Percentiles rank a stretch among this genome's conserved stretches.
These are phyloP conservation scores for Lasioglossum lativentre DNA, from an alignment of 2,888 invertebrate species.

Conservation along the genomic window DNA sequence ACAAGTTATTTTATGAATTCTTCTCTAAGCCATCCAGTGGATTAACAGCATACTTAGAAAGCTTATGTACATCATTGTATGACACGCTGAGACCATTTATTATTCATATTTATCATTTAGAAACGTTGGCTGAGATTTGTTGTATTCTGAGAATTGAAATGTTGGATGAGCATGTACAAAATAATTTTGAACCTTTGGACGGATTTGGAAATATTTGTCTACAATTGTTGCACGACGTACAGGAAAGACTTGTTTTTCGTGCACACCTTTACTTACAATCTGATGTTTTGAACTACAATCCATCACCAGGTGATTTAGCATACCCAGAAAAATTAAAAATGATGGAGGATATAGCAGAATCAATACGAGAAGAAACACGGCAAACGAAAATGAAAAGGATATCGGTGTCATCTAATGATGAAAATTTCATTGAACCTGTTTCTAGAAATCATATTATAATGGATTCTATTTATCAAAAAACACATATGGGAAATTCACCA, in stretches of 20 bases:
- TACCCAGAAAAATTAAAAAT: constrained; percentile 99
- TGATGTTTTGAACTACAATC: constrained; percentile 94
- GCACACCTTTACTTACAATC: constrained; percentile 96
- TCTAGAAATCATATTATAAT: constrained; percentile 78
- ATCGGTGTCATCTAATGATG: constrained; percentile 79
- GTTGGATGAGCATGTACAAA: constrained; percentile 95
- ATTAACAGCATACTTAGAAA: constrained; percentile 92
- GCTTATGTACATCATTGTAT: constrained; percentile 94
- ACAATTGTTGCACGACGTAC: constrained; percentile 96
- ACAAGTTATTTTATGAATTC: constrained; percentile 95
- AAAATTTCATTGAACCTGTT: constrained; percentile 71
- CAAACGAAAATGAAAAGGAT: constrained; percentile 80
- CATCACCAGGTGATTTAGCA: constrained; percentile 97
- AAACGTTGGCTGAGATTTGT: constrained; percentile 98
- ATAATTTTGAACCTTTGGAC: constrained; percentile 90
- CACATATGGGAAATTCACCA: constrained; percentile 89
- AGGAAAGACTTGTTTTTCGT: constrained; percentile 97
- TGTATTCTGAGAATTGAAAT: constrained; percentile 96
- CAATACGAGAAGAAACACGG: constrained; percentile 80
- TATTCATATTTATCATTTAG: constrained; percentile 98
- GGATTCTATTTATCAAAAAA: constrained; percentile 79
- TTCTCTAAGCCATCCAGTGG: constrained; percentile 90
- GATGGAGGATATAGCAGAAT: constrained; percentile 92
- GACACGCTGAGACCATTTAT: constrained; percentile 97
- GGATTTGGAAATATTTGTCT: constrained; percentile 92